These are phyloP conservation scores for Ceyx melanurus DNA, from an alignment of 2,113 vertebrate genomes.

Conservation along the genomic window DNA sequence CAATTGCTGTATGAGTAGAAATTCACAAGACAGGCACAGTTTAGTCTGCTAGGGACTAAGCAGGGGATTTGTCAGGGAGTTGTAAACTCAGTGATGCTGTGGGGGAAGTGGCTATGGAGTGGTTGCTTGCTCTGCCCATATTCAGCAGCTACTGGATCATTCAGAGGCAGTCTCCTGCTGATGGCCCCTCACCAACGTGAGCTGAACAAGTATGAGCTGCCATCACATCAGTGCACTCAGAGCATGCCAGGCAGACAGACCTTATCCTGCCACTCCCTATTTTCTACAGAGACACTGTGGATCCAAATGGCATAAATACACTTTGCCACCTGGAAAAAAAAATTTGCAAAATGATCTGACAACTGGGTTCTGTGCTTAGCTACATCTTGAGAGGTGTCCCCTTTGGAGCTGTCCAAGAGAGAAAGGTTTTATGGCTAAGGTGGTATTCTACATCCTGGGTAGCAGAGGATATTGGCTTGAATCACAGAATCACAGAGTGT, in stretches of 20 bases:
- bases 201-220: neutral
- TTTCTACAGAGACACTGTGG: neutral
- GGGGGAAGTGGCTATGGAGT: neutral
- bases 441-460: neutral
- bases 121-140: neutral
- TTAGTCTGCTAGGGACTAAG: neutral
- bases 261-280: accelerated
- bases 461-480: neutral
- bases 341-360: neutral
- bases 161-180: neutral
- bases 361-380: neutral
- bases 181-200: neutral
- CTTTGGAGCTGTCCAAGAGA: neutral
- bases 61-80: neutral
- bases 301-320: neutral
- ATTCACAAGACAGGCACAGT: neutral
- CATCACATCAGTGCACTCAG: accelerated
- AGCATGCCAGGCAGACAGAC: neutral
- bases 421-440: neutral
- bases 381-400: neutral
- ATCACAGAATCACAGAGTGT: too few species aligned
- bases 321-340: neutral
- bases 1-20: neutral
- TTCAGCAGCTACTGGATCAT: neutral
- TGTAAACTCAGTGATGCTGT: neutral